Evolutionary conservation across 37 sponge, comb jelly and placozoan genomes (phyloP).

Genomic region (Aplysina aerophoba): DNA sequence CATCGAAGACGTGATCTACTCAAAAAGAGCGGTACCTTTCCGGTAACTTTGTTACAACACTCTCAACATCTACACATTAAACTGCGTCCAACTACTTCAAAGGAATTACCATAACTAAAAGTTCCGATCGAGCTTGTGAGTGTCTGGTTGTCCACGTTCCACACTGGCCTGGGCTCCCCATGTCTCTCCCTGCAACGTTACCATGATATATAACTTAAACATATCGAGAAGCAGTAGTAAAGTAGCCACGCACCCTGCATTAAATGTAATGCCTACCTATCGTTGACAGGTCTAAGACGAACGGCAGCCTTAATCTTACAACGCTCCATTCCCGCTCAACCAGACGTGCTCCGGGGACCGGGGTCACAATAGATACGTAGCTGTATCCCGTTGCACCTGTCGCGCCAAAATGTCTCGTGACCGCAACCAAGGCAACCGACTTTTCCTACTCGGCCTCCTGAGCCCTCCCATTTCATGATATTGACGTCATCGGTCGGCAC

Average conservation of each 20-base stretch:
- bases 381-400: background rate
- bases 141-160: background rate
- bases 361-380: no score
- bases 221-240: background rate
- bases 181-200: background rate
- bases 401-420: background rate
- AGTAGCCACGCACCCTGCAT: background rate
- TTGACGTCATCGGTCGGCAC: no score
- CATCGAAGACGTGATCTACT: conserved; percentile 70
- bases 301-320: conserved; percentile 39
- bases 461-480: no score
- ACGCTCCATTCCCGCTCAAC: conserved; percentile 34
- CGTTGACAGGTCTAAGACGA: conserved; percentile 39
- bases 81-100: background rate
- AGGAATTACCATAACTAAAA: background rate
- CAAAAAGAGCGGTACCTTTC: background rate
- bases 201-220: background rate
- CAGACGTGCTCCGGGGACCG: no score
- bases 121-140: background rate
- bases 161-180: background rate
- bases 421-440: no score
- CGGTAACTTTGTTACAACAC: no score
- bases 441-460: no score
- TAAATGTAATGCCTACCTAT: conserved; percentile 19
- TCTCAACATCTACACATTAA: no score